Evolutionary conservation across 2,113 vertebrate genomes (phyloP), one percentile per base, ranked within the genome.

Genomic region (Pelusios castaneus): DNA sequence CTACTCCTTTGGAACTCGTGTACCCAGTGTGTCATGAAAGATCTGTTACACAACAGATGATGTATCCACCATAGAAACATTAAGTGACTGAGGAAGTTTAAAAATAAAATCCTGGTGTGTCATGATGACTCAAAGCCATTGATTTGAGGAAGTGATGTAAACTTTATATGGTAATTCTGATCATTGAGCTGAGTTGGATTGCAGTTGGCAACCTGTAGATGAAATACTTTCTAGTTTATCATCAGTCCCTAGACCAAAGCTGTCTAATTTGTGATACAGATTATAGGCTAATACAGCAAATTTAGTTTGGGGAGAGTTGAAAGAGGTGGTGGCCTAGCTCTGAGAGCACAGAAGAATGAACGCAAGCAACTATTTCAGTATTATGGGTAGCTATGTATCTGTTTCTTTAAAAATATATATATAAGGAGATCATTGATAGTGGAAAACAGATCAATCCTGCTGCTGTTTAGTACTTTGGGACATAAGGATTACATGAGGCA

Each of bases 51-150:
- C 70, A 78, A 19, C 51, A 8, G 27, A 29, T 21, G 63, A 85
- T 63, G 14, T 80, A 55, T 31, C n/a, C 8, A 25, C 67, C 41
- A 31, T 86, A 5, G 17, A 77, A 67, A 81, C 34, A 52, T 12
- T 1, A 1, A 56, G 51, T 84, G 86, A 73, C 60, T 10, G 7
- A 83, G 89, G 91, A 92, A 87, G 16, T 89, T 52, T 91, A n/a
- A 8, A 41, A 67, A 47, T 9, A 54, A 93, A 6, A 70, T 70
- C 63, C 49, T 24, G 38, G 24, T 85, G 52, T 47, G 60, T 22
- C 43, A 75, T 13, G 27, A 13, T 10, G 24, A 10, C 27, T 58
- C 12, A 1, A 3, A 27, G 70, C 41, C 8, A 3, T 27, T 0
- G 1, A 9, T 49, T 54, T 79, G 17, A 76, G 34, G 1, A 79